Base-by-base conservation (phyloP, 2,113 vertebrate species). In the Corvus hawaiiensis region DNA sequence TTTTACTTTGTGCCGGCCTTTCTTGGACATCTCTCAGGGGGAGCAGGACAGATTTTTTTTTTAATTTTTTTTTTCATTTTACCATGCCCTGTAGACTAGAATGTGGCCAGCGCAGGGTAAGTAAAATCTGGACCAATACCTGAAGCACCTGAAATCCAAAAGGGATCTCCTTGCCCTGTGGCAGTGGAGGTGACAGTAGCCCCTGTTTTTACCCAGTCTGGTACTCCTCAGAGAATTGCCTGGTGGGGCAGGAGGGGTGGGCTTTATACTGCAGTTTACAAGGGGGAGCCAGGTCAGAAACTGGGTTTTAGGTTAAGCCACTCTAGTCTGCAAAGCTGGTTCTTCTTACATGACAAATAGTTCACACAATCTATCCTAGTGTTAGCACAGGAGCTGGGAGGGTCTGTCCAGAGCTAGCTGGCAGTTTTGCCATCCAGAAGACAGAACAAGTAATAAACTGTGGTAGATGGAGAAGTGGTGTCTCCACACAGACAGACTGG, bases 1-100 rank as follows among this genome's bases (percentile, higher is more conserved):
- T 72, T 82, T 91, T 72, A 59, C 75, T 86, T 86, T 58, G 39
- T 93, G 90, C 74, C 58, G 82, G 96, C 93, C 84, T 93, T 93
- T 94, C 87, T 83, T 92, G 48, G 54, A 59, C 48, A 87, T 90
- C 87, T 90, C 94, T 96, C 86, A 94, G 94, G 96, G 93, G 94
- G 93, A 94, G 56, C 94, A 77, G 64, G 90, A 86, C 59, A 84
- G 73, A 37, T 44, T 10, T 62, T 15, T 43, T 35, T 46, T 62
- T 67, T n/a, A 4, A 19, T 18, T 41, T 27, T 11, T 61, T 76
- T 64, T 67, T 74, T 61, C 20, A 85, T 91, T 87, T 88, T 85
- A 72, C 41, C 88, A 84, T 73, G 58, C 62, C 84, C 89, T 96
- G 92, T 87, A 91, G 44, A 86, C 39, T 84, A 87, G 78, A 90